A percentile compares a stretch with the other conserved stretches of the same genome.
Conservation (phyloP, 2,113 vertebrate genomes). For the Gasterosteus aculeatus region DNA sequence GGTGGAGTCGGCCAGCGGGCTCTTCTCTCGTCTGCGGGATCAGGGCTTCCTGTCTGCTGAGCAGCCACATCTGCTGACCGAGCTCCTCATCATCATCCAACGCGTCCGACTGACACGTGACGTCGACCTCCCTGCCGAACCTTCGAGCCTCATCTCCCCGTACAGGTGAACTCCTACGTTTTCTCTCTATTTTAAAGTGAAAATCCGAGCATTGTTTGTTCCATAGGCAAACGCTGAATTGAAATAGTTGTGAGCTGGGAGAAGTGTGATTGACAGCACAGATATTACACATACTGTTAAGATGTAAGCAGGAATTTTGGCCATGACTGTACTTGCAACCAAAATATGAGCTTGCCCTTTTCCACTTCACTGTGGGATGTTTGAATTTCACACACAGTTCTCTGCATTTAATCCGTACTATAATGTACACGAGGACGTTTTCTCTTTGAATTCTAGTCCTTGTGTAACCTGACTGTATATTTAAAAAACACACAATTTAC, state of each 20-base stretch:
- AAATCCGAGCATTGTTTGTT: not conserved
- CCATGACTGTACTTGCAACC: not conserved
- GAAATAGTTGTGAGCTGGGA: not conserved
- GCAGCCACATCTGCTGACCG: constrained; percentile 61
- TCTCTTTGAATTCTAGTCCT: not conserved
- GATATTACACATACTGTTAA: not conserved
- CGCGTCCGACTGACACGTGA: constrained; percentile 38
- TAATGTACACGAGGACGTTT: not conserved
- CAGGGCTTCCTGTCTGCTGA: constrained; percentile 52
- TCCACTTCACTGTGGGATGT: not conserved
- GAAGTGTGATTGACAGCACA: not conserved
- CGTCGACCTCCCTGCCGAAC: not conserved
- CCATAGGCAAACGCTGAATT: not conserved
- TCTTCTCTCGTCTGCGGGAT: constrained; percentile 68
- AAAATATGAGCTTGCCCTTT: not conserved
- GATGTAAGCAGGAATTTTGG: not conserved
- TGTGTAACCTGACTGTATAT: not conserved
- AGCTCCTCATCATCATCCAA: constrained; percentile 68
- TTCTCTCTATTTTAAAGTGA: not conserved
- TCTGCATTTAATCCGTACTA: not conserved
- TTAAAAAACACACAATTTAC: not conserved
- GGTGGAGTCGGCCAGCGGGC: constrained; percentile 40
- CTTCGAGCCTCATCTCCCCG: constrained; percentile 41
- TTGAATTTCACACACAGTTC: not conserved
- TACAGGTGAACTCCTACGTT: constrained; percentile 66